Evolutionary conservation across 2,113 vertebrate genomes (phyloP).

Genomic region (Albula goreensis): DNA sequence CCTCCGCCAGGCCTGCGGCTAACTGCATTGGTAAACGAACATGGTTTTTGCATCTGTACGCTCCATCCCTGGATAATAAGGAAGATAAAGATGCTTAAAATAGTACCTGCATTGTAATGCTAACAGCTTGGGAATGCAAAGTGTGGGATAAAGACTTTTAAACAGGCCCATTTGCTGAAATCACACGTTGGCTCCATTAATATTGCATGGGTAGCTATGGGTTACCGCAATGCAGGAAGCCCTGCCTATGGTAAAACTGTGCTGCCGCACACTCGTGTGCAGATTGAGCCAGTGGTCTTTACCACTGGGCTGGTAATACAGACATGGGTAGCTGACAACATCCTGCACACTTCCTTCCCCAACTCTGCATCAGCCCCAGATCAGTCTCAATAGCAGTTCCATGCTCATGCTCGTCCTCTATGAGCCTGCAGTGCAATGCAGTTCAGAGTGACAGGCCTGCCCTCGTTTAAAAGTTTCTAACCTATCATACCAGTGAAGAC

Average conservation of each 20-base stretch:
- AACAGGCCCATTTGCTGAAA: neutral
- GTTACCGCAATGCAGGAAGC: neutral
- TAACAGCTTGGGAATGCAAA: neutral
- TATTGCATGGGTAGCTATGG: neutral
- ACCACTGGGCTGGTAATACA: too few species aligned
- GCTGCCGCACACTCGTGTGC: too few species aligned
- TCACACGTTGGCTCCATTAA: neutral
- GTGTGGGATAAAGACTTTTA: neutral
- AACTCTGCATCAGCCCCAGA: neutral
- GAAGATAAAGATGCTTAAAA: neutral
- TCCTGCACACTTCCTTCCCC: neutral
- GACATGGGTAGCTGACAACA: neutral
- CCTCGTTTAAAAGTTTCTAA: too few species aligned
- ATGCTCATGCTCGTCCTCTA: too few species aligned
- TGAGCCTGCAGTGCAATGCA: too few species aligned
- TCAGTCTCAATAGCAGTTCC: too few species aligned
- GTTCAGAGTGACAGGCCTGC: too few species aligned
- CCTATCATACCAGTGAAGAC: too few species aligned
- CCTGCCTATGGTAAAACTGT: too few species aligned
- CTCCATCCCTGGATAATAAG: conserved; percentile 13
- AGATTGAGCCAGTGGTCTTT: too few species aligned
- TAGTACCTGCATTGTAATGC: neutral
- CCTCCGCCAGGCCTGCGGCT: neutral
- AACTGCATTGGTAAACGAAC: neutral
- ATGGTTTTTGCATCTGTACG: neutral